These are phyloP conservation scores for Coracopsis vasa DNA, from an alignment of 2,113 vertebrate species.

Conservation along the genomic window DNA sequence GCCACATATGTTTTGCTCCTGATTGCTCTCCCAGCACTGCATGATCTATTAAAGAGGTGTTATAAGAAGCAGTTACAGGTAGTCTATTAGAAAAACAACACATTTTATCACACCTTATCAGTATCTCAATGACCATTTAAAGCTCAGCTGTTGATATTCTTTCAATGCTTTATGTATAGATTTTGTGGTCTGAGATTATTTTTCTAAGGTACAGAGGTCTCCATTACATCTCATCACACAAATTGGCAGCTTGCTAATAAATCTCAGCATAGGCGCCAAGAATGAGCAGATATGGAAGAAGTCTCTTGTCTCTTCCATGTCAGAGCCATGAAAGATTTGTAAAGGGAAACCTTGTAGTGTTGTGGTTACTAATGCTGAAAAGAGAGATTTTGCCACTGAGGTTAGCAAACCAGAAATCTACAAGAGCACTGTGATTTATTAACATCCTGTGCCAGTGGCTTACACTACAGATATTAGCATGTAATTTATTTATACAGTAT, in stretches of 20 bases:
- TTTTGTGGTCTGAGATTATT: not conserved
- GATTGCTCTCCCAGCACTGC: not conserved
- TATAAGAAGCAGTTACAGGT: not conserved
- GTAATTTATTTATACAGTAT: slow-evolving; percentile 16
- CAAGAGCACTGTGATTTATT: not conserved
- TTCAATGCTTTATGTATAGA: not conserved
- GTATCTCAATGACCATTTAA: slow-evolving; percentile 14
- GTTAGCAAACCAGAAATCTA: slow-evolving; percentile 4
- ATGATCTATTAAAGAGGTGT: not conserved
- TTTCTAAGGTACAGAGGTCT: not conserved
- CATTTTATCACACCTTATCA: slow-evolving; percentile 11
- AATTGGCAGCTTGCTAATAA: slow-evolving; percentile 12
- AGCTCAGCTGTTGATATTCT: not conserved
- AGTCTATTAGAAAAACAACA: not conserved
- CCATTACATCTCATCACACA: not conserved
- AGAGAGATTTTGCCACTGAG: not conserved
- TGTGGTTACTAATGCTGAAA: not conserved
- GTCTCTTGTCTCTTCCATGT: not conserved
- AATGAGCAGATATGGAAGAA: not conserved
- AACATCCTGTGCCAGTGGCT: not conserved
- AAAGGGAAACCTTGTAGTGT: not conserved
- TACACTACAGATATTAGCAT: not conserved
- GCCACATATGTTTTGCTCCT: not conserved
- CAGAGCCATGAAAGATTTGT: not conserved
- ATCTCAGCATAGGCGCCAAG: slow-evolving; percentile 5